Evolutionary conservation across 2,797 vertebrate genomes (phyloP).

Genomic region (Tinamus major): DNA sequence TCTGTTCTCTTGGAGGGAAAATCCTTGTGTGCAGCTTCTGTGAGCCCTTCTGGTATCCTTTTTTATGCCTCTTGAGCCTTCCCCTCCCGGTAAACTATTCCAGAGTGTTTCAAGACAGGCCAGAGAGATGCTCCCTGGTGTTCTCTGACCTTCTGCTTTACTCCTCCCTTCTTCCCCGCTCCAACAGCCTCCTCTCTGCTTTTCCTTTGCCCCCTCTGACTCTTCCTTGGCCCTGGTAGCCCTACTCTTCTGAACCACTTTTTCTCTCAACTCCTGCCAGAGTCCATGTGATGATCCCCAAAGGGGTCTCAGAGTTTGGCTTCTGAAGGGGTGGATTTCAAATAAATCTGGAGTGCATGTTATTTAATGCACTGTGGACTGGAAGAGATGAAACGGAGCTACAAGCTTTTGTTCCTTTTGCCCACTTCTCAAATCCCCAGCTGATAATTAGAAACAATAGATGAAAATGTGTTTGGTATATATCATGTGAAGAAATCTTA

Average conservation of each 20-base stretch:
- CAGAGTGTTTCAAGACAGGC: not conserved
- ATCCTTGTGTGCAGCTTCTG: not conserved
- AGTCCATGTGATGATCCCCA: not conserved
- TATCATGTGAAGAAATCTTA: slow-evolving; percentile 56
- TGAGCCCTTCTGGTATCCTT: not conserved
- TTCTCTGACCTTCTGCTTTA: not conserved
- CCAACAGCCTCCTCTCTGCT: not conserved
- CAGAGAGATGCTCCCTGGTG: not conserved
- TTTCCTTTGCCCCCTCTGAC: not conserved
- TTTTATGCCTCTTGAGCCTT: not conserved
- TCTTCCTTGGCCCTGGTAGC: not conserved
- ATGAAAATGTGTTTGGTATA: slow-evolving; percentile 41
- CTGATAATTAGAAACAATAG: slow-evolving; percentile 47
- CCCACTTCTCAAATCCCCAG: not conserved
- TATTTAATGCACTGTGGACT: not conserved
- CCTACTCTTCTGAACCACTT: not conserved
- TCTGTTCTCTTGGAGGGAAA: not conserved
- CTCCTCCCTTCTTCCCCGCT: not conserved
- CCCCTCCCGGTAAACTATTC: not conserved
- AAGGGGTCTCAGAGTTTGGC: not conserved
- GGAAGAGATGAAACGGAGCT: not conserved
- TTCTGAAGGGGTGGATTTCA: slow-evolving; percentile 10
- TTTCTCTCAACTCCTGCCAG: not conserved
- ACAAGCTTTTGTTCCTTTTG: slow-evolving; percentile 5
- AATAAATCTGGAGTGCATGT: not conserved